Conservation (phyloP, 2,797 vertebrate genomes). For the Enteromius fasciolatus region DNA sequence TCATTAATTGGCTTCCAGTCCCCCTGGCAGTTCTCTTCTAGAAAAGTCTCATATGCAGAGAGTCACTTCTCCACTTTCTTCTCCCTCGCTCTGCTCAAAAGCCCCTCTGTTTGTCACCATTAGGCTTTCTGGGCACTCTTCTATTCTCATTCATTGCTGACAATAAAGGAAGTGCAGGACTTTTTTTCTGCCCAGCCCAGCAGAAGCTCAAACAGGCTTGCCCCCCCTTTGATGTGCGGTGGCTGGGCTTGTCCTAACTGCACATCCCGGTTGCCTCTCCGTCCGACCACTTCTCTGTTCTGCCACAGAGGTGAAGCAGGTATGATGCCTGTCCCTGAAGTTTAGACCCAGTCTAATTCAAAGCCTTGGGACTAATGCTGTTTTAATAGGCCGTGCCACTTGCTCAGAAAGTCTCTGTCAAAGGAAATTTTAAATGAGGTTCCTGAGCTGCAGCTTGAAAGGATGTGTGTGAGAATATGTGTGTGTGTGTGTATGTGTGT, state of each 20-base stretch:
- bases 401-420: slow-evolving; percentile 86
- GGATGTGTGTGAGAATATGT: slow-evolving; percentile 52
- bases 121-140: slow-evolving; percentile 71
- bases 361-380: slow-evolving; percentile 81
- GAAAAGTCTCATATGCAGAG: slow-evolving; percentile 72
- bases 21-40: slow-evolving; percentile 69
- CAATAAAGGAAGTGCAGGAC: slow-evolving; percentile 68
- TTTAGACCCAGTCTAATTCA: slow-evolving; percentile 90
- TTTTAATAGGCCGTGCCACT: slow-evolving; percentile 83
- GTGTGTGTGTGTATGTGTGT: slow-evolving; percentile 14
- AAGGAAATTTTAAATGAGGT: slow-evolving; percentile 84
- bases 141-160: slow-evolving; percentile 73
- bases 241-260: slow-evolving; percentile 70
- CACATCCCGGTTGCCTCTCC: slow-evolving; percentile 41
- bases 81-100: slow-evolving; percentile 67
- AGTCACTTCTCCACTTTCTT: slow-evolving; percentile 69
- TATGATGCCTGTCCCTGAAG: slow-evolving; percentile 82
- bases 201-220: slow-evolving; percentile 72
- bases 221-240: slow-evolving; percentile 74
- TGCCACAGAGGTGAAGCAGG: slow-evolving; percentile 67
- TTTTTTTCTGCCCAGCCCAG: slow-evolving; percentile 62
- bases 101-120: slow-evolving; percentile 76
- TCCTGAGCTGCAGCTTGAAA: slow-evolving; percentile 70
- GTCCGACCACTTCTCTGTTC: slow-evolving; percentile 40
- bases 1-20: slow-evolving; percentile 75